These are phyloP conservation scores for Lasioglossum morio DNA, from an alignment of 2,888 invertebrate species.

Conservation along the genomic window DNA sequence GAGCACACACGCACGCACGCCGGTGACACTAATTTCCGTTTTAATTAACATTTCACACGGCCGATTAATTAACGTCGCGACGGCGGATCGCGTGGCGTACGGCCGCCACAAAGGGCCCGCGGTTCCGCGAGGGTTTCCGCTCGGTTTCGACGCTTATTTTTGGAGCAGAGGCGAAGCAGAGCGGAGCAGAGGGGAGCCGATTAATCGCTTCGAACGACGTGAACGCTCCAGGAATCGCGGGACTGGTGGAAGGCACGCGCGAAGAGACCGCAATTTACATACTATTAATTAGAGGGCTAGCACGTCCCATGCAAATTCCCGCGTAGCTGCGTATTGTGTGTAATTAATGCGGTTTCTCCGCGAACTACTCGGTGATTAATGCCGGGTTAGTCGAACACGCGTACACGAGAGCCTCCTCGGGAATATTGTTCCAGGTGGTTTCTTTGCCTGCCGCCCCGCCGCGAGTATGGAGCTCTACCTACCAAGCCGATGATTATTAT, in stretches of 20 bases:
- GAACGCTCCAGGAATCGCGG: not conserved
- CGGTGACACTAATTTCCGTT: constrained; percentile 69
- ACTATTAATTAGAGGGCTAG: constrained; percentile 66
- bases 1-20: constrained; percentile 10
- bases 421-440: constrained; percentile 42
- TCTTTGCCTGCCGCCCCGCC: constrained; percentile 30
- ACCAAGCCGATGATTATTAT: not conserved
- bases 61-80: constrained; percentile 67
- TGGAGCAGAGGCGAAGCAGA: too few species aligned
- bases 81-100: constrained; percentile 42
- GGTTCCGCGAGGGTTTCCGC: not conserved
- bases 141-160: constrained; percentile 20
- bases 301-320: constrained; percentile 68
- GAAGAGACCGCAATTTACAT: constrained; percentile 42
- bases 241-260: constrained; percentile 4
- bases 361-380: constrained; percentile 68
- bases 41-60: constrained; percentile 71
- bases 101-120: constrained; percentile 23
- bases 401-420: not conserved
- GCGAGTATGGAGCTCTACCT: not conserved
- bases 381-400: constrained; percentile 40
- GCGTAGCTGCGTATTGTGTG: constrained; percentile 65
- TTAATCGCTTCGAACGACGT: constrained; percentile 12
- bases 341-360: constrained; percentile 67
- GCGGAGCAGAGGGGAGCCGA: not conserved